Evolutionary conservation across 2,888 invertebrate genomes (phyloP).

Genomic region (Tetramorium bicarinatum): DNA sequence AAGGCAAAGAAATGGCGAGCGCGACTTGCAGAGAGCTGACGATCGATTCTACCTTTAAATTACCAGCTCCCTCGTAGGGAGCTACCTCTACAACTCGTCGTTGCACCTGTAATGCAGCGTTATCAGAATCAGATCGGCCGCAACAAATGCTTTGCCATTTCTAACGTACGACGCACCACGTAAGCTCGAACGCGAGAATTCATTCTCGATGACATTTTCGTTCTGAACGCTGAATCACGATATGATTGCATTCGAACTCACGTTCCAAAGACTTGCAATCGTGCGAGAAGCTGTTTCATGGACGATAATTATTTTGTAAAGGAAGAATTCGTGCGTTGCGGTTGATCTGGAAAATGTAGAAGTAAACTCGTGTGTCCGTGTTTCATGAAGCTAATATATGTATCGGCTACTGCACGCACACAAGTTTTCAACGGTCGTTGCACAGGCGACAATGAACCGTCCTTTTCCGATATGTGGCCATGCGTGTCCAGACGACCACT

Average conservation of each 20-base stretch:
- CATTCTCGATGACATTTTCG: constrained; percentile 65
- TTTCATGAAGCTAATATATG: constrained; percentile 22
- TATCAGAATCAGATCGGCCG: constrained; percentile 33
- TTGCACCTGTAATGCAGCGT: constrained; percentile 34
- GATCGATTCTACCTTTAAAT: constrained; percentile 48
- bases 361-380: not conserved
- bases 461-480: constrained; percentile 73
- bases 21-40: constrained; percentile 2
- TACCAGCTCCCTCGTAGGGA: constrained; percentile 19
- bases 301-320: not conserved
- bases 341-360: not conserved
- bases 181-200: constrained; percentile 58
- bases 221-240: constrained; percentile 35
- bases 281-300: constrained; percentile 4
- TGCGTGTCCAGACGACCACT: constrained; percentile 77
- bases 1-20: constrained; percentile 29
- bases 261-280: not conserved
- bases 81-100: constrained; percentile 27
- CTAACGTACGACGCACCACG: constrained; percentile 16
- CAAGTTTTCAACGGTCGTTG: constrained; percentile 69
- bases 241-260: constrained; percentile 42
- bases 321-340: not conserved
- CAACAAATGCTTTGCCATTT: constrained; percentile 18
- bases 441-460: constrained; percentile 72
- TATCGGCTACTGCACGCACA: not conserved